Evolutionary conservation across 2,797 vertebrate genomes (phyloP).

Genomic region (Saxicola maurus): DNA sequence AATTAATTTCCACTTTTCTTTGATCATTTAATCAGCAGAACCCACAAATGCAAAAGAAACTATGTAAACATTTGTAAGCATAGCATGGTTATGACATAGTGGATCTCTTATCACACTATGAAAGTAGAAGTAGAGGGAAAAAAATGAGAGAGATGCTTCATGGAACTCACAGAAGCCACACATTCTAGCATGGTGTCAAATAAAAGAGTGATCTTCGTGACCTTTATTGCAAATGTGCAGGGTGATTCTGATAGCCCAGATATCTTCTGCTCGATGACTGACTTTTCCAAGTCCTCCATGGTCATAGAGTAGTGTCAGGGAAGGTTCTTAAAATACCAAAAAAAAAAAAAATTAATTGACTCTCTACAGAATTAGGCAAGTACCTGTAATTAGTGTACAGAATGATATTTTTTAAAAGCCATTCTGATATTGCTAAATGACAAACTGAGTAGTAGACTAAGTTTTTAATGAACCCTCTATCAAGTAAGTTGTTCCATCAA

Average conservation of each 20-base stretch:
- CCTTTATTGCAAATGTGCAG: neutral
- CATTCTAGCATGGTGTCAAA: neutral
- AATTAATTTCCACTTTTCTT: neutral
- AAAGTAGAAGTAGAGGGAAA: neutral
- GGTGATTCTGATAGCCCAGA: neutral
- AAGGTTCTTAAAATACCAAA: neutral
- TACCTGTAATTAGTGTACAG: neutral
- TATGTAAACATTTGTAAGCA: neutral
- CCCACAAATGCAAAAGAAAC: neutral
- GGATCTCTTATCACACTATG: neutral
- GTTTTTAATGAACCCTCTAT: neutral
- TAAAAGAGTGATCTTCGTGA: neutral
- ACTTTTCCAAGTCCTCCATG: neutral
- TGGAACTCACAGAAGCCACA: neutral
- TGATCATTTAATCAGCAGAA: neutral
- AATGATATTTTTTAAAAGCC: neutral
- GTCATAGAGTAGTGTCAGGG: neutral
- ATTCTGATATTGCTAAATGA: neutral
- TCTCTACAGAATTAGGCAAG: neutral
- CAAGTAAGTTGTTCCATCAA: neutral
- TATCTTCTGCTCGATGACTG: neutral
- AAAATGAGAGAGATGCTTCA: neutral
- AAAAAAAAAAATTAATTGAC: neutral
- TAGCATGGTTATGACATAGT: neutral
- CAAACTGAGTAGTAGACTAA: neutral